Evolutionary conservation across 2,888 invertebrate genomes (phyloP), one percentile per base, ranked within the genome.

Genomic region (Enoplolaimus lenunculus): DNA sequence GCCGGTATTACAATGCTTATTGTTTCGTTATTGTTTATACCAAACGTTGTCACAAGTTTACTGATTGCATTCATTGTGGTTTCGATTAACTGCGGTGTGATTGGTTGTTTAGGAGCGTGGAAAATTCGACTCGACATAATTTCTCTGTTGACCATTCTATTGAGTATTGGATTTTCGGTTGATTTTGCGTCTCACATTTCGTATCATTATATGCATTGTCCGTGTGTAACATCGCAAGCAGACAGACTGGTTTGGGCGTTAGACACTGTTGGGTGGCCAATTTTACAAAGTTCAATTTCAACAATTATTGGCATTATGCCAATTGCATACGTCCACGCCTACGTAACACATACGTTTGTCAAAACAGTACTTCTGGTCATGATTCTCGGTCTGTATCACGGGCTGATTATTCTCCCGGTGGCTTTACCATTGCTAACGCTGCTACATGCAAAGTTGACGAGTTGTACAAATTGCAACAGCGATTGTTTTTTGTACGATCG

Each of bases 101-200:
- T 72, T 1, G 72, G 65, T 1, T 34, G 31, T 30, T 35, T 72
- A 59, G 29, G 69, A 1, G 64, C 45, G 28, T 69, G 68, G 67
- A 34, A n/a, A 30, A 69, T 73, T 31, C 66, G 71, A n/a, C 60
- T 73, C 57, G 73, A 73, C 45, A 73, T 73, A 3, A 73, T 73
- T 31, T 71, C 73, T 1, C 34, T 60, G 31, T 73, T 73, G 67
- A 73, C 73, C 16, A 73, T 73, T 29, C 68, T 73, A 45, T 66
- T 73, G 7, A 68, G 71, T 29, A 71, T 73, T 60, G 73, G 73
- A 21, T 73, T 73, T 60, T 73, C 72, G 1, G 70, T 73, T 26
- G 73, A 73, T 45, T 73, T 71, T 65, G 64, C 68, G 28, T 67
- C 72, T 1, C 73, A 73, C 62, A 57, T 73, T n/a, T 45, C 71